These are phyloP conservation scores for Astropecten irregularis DNA, from an alignment of 53 echinoderm and acorn worm species.

Conservation along the genomic window DNA sequence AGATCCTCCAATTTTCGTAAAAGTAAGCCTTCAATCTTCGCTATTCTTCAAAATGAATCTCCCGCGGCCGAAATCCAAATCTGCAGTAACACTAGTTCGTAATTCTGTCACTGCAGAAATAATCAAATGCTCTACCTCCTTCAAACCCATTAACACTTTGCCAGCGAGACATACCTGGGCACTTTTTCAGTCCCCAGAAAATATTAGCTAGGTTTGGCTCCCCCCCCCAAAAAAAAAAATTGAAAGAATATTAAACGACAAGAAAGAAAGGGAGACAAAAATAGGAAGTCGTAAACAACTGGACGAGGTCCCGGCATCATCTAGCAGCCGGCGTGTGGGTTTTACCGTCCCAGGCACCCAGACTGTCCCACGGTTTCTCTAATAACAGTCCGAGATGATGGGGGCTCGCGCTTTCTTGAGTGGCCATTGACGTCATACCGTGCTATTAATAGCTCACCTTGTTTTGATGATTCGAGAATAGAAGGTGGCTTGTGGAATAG, in stretches of 20 bases:
- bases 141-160: constrained; percentile 17
- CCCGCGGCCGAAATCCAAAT: no score
- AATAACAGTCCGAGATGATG: constrained; percentile 24
- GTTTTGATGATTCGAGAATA: constrained; percentile 9
- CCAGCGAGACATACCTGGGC: not conserved
- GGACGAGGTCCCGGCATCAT: not conserved
- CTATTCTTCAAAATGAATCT: no score
- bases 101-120: constrained; percentile 8
- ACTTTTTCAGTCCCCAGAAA: not conserved
- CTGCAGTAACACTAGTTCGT: no score
- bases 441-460: constrained; percentile 34
- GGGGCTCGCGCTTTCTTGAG: constrained; percentile 1
- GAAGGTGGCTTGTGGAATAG: not conserved
- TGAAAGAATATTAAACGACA: no score
- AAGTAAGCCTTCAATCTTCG: no score
- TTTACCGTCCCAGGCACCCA: constrained; percentile 19
- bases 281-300: constrained; percentile 49
- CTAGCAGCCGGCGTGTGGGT: not conserved
- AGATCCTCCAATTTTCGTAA: no score
- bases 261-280: not conserved
- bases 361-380: constrained; percentile 19
- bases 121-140: not conserved
- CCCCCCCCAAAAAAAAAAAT: not conserved
- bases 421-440: constrained; percentile 32
- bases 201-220: no score